These are phyloP conservation scores for Aegithalos caudatus DNA, from an alignment of 2,113 vertebrate species.

Conservation along the genomic window DNA sequence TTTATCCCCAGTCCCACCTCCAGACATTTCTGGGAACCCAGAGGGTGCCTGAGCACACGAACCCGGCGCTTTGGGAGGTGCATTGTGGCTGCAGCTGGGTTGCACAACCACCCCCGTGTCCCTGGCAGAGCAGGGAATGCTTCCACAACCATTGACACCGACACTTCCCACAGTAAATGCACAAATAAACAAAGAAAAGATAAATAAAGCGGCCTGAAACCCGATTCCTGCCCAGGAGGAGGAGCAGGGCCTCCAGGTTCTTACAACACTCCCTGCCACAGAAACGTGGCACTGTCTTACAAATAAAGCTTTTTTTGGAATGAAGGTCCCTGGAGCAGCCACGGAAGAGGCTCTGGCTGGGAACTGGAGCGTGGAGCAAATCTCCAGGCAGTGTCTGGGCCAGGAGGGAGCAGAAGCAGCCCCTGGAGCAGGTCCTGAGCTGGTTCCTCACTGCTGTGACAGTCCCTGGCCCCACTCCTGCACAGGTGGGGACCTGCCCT, in stretches of 20 bases:
- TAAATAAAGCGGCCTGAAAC: neutral
- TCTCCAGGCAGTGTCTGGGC: neutral
- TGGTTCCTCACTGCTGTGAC: neutral
- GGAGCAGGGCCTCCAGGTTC: fast-evolving
- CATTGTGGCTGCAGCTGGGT: fast-evolving
- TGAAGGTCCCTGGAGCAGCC: neutral
- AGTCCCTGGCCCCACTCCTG: neutral
- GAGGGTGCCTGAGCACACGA: fast-evolving
- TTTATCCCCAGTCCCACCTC: neutral
- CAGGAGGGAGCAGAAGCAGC: neutral
- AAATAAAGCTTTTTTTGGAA: neutral
- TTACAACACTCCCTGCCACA: neutral
- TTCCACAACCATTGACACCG: fast-evolving
- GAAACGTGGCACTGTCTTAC: fast-evolving
- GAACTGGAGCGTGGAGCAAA: neutral
- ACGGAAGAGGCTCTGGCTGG: neutral
- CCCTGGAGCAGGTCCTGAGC: fast-evolving
- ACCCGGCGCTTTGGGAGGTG: fast-evolving
- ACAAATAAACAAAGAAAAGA: neutral
- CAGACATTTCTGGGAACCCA: fast-evolving
- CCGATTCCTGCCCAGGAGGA: neutral
- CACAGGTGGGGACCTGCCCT: neutral
- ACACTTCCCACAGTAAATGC: fast-evolving
- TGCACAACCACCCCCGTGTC: neutral
- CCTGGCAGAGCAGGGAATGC: fast-evolving